Conservation (phyloP, 2,113 vertebrate species). For the Aleadryas rufinucha region DNA sequence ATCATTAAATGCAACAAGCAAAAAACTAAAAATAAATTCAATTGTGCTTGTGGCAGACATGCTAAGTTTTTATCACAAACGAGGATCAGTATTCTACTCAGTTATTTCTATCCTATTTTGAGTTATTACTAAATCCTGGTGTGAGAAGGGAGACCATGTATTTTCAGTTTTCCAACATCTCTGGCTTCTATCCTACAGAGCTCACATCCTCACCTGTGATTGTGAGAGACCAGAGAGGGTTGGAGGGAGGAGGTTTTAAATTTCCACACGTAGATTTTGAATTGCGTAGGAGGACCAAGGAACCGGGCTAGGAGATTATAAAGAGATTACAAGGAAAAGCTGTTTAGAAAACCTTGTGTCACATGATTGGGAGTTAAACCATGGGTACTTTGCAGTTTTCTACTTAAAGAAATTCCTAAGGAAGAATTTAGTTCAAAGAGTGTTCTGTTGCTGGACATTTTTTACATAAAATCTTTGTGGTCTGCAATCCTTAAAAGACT, state of each 20-base stretch:
- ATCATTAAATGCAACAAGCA: background rate
- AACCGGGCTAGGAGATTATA: background rate
- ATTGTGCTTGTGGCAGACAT: background rate
- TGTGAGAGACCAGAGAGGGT: background rate
- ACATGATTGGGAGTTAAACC: background rate
- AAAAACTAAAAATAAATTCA: background rate
- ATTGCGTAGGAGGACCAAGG: background rate
- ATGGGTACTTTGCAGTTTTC: background rate
- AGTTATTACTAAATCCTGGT: background rate
- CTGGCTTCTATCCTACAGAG: background rate
- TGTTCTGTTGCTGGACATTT: background rate
- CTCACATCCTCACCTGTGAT: background rate
- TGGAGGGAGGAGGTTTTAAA: background rate
- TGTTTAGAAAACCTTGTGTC: conserved; percentile 10
- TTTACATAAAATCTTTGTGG: background rate
- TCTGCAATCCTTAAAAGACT: background rate
- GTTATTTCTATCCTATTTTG: background rate
- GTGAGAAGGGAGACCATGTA: background rate
- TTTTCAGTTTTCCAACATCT: background rate
- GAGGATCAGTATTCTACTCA: background rate
- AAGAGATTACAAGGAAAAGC: conserved; percentile 11
- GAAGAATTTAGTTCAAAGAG: background rate
- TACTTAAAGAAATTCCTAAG: background rate
- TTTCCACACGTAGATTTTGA: background rate
- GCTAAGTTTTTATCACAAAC: background rate